Base-by-base conservation (phyloP, 2,797 vertebrate species). In the Ispidina lecontei region DNA sequence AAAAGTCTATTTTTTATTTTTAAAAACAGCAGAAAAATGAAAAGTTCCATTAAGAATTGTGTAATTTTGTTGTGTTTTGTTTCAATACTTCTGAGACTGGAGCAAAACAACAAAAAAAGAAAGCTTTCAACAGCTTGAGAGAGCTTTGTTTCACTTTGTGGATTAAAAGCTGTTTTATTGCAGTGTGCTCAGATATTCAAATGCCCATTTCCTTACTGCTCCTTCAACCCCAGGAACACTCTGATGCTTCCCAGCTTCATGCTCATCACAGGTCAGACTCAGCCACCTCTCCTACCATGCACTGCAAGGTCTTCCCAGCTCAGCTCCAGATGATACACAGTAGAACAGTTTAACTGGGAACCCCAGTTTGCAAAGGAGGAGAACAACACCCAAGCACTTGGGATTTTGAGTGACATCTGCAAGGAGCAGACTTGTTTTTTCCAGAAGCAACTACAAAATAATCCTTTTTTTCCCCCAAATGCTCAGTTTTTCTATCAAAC, bases 381-480 rank as follows among this genome's bases (percentile, higher is more conserved):
- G 11, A 19, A 1, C 0, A 4, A 9, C n/a, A 70, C 5, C 6
- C 51, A 69, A 41, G 13, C 20, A 72, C 41, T 28, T 21, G 7
- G n/a, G 20, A 23, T n/a, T 79, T 59, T 44, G 28, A 65, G 0
- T 1, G 3, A 20, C 0, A 2, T 15, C 60, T 44, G 29, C 26
- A 55, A 51, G n/a, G 73, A 91, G 14, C 1, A 4, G 58, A 43
- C 16, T 75, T 77, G 10, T 7, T 77, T 78, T 65, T 64, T 47
- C 43, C 43, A 87, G 29, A 75, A 65, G 15, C 8, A 60, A 49
- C 21, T 60, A 15, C 64, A 49, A 54, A 78, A 14, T 26, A 16
- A 51, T 2, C 18, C 12, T 12, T 2, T 35, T 79, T 68, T 55
- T 19, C 17, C 9, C 14, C 9, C 8, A 54, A 62, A 67, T 12